Percentiles rank a stretch among this genome's conserved stretches.
Evolutionary conservation across 2,888 invertebrate genomes (phyloP).

Genomic region (Harmothoe impar): DNA sequence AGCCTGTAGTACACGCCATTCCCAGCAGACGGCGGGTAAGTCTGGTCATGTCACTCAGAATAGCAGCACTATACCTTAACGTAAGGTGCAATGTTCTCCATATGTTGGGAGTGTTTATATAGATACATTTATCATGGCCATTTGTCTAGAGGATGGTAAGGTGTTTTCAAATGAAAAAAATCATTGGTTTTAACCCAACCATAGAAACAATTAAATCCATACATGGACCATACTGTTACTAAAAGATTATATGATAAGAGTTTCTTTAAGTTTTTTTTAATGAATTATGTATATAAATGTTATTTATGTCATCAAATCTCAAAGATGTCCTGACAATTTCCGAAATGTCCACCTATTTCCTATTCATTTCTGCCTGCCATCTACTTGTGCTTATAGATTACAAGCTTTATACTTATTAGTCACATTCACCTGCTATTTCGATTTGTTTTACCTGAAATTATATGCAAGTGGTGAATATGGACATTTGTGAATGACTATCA

Average conservation of each 20-base stretch:
- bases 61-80: no score
- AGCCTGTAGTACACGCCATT: constrained; percentile 82
- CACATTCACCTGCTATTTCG: constrained; percentile 43
- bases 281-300: no score
- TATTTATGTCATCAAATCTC: neutral
- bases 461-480: constrained; percentile 15
- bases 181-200: no score
- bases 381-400: constrained; percentile 24
- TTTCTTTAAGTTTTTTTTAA: no score
- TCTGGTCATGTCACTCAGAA: neutral
- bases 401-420: constrained; percentile 21
- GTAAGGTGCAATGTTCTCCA: no score
- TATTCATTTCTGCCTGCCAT: constrained; percentile 21
- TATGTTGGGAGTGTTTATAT: no score
- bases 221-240: no score
- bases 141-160: no score
- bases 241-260: no score
- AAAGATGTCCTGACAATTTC: neutral
- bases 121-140: no score
- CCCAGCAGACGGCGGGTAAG: constrained; percentile 71
- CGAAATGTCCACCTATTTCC: neutral
- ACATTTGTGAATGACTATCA: neutral
- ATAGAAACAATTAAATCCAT: no score
- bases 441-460: constrained; percentile 6
- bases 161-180: no score